Base-by-base conservation (phyloP, 2,888 invertebrate species). In the Panopea generosa region DNA sequence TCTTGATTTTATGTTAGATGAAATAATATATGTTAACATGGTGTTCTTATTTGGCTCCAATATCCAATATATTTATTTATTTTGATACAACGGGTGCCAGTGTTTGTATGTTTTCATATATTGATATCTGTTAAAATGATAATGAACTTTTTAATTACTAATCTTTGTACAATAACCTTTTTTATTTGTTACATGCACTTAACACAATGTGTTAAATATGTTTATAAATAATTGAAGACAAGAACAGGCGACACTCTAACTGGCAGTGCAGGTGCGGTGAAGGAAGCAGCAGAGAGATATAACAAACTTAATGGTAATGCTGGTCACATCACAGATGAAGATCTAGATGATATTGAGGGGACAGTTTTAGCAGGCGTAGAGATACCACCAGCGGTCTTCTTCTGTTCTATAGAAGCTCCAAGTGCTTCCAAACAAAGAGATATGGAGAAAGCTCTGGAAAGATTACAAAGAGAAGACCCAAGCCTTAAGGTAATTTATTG, bases 351-450 rank as follows among this genome's bases (percentile, higher is more conserved):
- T 4, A 11, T n/a, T n/a, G 65, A 71, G 18, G 69, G 55, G n/a
- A 84, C 89, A 16, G 83, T 92, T 26, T 86, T 93, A 47, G 91
- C 91, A 84, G 95, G 96, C 1, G 94, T 96, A 0, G 94, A 94
- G 52, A 93, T 98, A 71, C 98, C 98, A 0, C 96, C 97, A 89
- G 98, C 99, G 0, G 99, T 99, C 0, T 99, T 98, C 93, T 96
- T 98, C 90, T 99, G 99, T 92, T 96, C 97, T 0, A 96, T 99
- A 79, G 99, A 99, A 93, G 96, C 99, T 0, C 96, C 97, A 0
- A 96, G 96, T 85, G 90, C 95, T 84, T 94, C 96, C 0, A 94
- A 94, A 72, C 97, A 98, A 93, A 93, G 93, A 50, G 94, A 95
- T 0, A 93, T 99, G 87, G 98, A 99, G 84, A 93, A 93, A 16